These are phyloP conservation scores for Maccullochella peelii DNA, from an alignment of 2,113 vertebrate species.

Conservation along the genomic window DNA sequence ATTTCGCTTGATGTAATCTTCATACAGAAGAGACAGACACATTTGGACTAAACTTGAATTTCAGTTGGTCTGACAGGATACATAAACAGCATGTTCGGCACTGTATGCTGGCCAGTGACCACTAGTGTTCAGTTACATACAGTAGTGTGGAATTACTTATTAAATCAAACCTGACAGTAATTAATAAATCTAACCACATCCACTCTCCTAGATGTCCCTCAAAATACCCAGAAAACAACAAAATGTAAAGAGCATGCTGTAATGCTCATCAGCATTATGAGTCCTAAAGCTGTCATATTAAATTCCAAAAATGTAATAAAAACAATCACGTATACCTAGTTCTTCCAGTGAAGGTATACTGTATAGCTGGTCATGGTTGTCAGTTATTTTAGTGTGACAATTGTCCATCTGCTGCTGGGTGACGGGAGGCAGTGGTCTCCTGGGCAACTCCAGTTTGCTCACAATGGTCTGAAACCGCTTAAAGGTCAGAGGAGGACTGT, in stretches of 20 bases:
- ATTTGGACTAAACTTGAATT: too few relatives aligned
- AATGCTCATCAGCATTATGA: neutral
- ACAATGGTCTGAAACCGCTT: conserved; percentile 97
- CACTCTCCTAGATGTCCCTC: neutral
- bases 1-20: too few relatives aligned
- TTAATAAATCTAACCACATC: neutral
- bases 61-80: neutral
- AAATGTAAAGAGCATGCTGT: neutral
- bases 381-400: conserved; percentile 88
- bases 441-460: conserved; percentile 93
- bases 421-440: conserved; percentile 87
- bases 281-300: neutral
- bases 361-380: conserved; percentile 91
- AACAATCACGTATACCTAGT: conserved; percentile 84
- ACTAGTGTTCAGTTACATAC: neutral
- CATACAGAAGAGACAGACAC: too few relatives aligned
- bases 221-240: neutral
- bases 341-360: conserved; percentile 95
- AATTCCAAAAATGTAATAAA: neutral
- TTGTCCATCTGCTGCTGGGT: conserved; percentile 91
- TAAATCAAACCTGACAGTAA: neutral
- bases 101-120: too few relatives aligned
- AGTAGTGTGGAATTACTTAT: neutral
- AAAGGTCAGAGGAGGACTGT: conserved; percentile 95
- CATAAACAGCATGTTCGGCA: neutral